Conservation (phyloP, 2,113 vertebrate species). For the Syngnathus scovelli region DNA sequence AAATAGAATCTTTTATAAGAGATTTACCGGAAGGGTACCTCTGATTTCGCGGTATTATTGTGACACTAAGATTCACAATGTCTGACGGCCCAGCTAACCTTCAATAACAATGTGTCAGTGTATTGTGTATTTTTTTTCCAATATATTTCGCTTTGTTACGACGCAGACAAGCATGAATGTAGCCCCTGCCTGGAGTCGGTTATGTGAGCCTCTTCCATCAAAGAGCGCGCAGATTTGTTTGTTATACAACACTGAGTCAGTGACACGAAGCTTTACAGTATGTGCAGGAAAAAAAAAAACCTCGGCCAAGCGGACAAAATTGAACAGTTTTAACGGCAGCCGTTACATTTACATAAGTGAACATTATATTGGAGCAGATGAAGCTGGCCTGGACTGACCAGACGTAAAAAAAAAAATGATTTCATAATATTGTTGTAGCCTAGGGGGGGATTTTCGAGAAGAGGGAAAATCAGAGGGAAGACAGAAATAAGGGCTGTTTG, state of each 20-base stretch:
- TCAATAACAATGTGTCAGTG: too few species aligned
- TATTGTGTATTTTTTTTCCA: too few species aligned
- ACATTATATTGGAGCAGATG: neutral
- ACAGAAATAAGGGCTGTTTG: conserved; percentile 45
- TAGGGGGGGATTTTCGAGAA: conserved; percentile 33
- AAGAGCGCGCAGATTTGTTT: conserved; percentile 32
- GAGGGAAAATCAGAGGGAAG: conserved; percentile 29
- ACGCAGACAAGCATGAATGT: too few species aligned
- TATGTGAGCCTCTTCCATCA: conserved; percentile 12
- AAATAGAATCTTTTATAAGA: neutral
- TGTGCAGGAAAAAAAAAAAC: conserved; percentile 49
- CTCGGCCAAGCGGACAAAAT: conserved; percentile 24
- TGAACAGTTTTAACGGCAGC: conserved; percentile 15
- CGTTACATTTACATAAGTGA: conserved; percentile 2
- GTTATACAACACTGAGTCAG: conserved; percentile 52
- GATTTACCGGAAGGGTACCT: neutral
- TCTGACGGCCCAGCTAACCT: neutral
- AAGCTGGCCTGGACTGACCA: conserved; percentile 22
- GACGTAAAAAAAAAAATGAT: conserved; percentile 8
- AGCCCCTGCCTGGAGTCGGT: neutral
- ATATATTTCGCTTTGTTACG: too few species aligned
- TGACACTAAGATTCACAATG: neutral
- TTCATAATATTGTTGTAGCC: conserved; percentile 26
- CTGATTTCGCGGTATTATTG: neutral
- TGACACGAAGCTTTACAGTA: conserved; percentile 17